Conservation (phyloP, 1,140 invertebrate genomes). For the Aphelinus certus region DNA sequence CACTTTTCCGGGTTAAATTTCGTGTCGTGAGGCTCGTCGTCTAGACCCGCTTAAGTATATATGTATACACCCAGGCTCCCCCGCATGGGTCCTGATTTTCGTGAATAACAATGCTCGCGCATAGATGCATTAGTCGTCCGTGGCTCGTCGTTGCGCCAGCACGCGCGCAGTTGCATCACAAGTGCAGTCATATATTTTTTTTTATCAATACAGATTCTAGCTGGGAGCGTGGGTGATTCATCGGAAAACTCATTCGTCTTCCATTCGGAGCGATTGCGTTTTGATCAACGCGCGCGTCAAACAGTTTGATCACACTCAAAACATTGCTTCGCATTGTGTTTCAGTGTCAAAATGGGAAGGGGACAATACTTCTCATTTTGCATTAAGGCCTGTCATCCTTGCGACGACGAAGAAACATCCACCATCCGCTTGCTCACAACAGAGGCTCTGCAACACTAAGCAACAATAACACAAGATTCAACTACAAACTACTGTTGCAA, state of each 20-base stretch:
- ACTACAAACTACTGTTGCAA: slow-evolving; percentile 41
- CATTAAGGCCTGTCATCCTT: slow-evolving; percentile 64
- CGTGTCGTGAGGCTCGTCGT: too few species aligned
- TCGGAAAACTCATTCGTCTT: too few species aligned
- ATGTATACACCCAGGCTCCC: too few species aligned
- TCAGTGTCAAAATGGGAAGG: slow-evolving; percentile 67
- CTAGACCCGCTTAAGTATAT: too few species aligned
- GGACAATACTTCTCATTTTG: slow-evolving; percentile 62
- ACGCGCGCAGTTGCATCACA: not conserved
- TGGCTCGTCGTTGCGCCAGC: not conserved
- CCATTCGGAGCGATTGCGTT: too few species aligned
- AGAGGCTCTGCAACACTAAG: slow-evolving; percentile 47
- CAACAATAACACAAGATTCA: slow-evolving; percentile 46
- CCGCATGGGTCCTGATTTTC: not conserved
- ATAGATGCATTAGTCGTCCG: not conserved
- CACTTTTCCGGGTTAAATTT: too few species aligned
- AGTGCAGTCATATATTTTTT: not conserved
- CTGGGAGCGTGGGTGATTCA: too few species aligned
- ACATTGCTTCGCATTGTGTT: slow-evolving; percentile 32
- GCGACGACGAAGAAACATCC: slow-evolving; percentile 54
- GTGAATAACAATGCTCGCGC: not conserved
- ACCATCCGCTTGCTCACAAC: slow-evolving; percentile 47
- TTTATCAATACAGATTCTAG: too few species aligned
- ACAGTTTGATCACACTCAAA: too few species aligned
- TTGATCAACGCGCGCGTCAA: too few species aligned